Base-by-base conservation (phyloP, 1,140 invertebrate genomes). In the Laupala kohalensis region DNA sequence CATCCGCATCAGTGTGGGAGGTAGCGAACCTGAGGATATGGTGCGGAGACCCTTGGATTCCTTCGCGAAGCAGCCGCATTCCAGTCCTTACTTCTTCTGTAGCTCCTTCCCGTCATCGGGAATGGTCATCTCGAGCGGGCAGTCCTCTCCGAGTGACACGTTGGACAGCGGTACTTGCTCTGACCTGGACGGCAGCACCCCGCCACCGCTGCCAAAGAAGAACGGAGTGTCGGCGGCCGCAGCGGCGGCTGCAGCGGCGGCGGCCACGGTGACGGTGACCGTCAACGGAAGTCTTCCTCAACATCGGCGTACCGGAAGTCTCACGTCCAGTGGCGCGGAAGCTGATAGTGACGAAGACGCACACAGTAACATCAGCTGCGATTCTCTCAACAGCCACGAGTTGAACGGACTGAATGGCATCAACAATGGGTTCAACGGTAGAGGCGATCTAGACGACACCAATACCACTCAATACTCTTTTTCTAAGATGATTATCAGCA, bases 81-180 rank as follows among this genome's bases (percentile, higher is more conserved):
- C 76, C 64, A 80, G 76, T 24, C 77, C 81, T 4, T 87, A 85
- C 73, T 86, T 87, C 76, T 87, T 84, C 70, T 85, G 84, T 77
- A 81, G 80, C 30, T 75, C 81, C 9, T 84, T 82, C 68, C 82
- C 84, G 67, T 84, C 84, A 62, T 67, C 67, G 13, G 71, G 66
- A n/a, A 24, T 65, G 64, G 53, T 73, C 25, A 37, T 67, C 19
- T 69, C 75, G 5, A 90, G 89, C 77, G 90, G 90, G 0, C 90
- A 92, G 76, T 90, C 89, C 72, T 92, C 90, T 30, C 90, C 90
- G 0, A 86, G 86, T 75, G 90, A 92, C 73, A 91, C 90, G 0
- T 75, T 92, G 72, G 91, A 93, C 80, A 92, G 90, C 70, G 91
- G 91, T 23, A 92, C 90, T 9, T 91, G 91, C 80, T 92, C 90